A percentile compares a stretch with the other conserved stretches of the same genome.
These are phyloP conservation scores for Spatula clypeata DNA, from an alignment of 2,797 vertebrate genomes.

Conservation along the genomic window DNA sequence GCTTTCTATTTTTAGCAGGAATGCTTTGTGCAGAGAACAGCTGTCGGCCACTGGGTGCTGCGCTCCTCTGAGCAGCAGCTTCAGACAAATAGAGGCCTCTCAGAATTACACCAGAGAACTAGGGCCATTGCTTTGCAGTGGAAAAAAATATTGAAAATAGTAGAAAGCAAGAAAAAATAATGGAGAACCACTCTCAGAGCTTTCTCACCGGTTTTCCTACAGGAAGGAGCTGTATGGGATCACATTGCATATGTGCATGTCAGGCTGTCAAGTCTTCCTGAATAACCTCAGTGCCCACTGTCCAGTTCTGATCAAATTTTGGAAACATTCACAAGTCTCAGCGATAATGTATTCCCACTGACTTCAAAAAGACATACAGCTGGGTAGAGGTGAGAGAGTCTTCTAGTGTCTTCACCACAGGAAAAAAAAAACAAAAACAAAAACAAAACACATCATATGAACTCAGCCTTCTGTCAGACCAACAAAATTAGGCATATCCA, in stretches of 20 bases:
- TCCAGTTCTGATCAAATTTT: neutral
- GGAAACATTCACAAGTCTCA: neutral
- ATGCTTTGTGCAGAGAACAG: slow-evolving; percentile 37
- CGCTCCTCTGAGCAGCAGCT: slow-evolving; percentile 33
- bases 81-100: slow-evolving; percentile 46
- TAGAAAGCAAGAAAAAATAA: neutral
- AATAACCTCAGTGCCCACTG: neutral
- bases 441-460: rapidly evolving
- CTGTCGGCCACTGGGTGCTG: slow-evolving; percentile 52
- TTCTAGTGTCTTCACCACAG: neutral
- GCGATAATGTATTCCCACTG: neutral
- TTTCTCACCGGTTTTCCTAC: neutral
- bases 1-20: slow-evolving; percentile 64
- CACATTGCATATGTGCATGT: rapidly evolving
- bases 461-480: neutral
- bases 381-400: neutral
- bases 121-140: neutral
- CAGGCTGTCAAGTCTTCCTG: neutral
- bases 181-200: neutral
- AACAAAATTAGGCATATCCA: neutral
- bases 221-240: neutral
- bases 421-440: neutral
- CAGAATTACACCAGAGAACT: slow-evolving; percentile 18
- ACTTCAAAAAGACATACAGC: neutral
- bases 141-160: slow-evolving; percentile 2